phyloP scores from a whole-genome alignment of 2,113 vertebrate genomes.

The Drymodes brunneopygia region DNA sequence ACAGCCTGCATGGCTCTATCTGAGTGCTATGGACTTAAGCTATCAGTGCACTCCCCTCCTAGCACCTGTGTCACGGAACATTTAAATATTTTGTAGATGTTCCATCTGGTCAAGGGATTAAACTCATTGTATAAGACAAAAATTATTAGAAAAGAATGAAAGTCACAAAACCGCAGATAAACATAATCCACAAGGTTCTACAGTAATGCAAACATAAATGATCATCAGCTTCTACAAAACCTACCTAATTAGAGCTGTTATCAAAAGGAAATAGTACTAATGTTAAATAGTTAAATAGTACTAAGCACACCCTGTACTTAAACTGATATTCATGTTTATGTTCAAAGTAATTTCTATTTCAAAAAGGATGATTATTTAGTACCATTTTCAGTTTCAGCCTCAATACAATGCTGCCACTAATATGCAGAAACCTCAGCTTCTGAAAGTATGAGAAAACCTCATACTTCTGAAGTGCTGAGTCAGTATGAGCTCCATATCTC shows the following conservation, averaged over 20 bases:
- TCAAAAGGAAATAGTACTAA: conserved; percentile 46
- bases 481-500: not conserved
- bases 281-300: conserved; percentile 64
- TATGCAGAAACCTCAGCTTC: conserved; percentile 48
- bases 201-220: not conserved
- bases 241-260: conserved; percentile 49
- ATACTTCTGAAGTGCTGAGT: conserved; percentile 32
- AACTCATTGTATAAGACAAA: not conserved
- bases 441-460: no score
- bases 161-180: not conserved
- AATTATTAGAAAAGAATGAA: not conserved
- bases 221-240: not conserved
- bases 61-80: not conserved
- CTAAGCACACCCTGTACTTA: conserved; percentile 51
- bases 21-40: not conserved
- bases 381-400: conserved; percentile 53
- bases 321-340: conserved; percentile 58
- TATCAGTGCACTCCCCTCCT: not conserved
- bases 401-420: conserved; percentile 50
- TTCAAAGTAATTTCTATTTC: conserved; percentile 67
- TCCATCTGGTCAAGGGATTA: not conserved
- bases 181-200: not conserved
- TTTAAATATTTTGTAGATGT: not conserved
- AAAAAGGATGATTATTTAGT: conserved; percentile 54
- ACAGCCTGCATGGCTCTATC: not conserved